A percentile compares a stretch with the other conserved stretches of the same genome.
Conservation (phyloP, 2,888 invertebrate genomes). For the Isotomurus palustris region DNA sequence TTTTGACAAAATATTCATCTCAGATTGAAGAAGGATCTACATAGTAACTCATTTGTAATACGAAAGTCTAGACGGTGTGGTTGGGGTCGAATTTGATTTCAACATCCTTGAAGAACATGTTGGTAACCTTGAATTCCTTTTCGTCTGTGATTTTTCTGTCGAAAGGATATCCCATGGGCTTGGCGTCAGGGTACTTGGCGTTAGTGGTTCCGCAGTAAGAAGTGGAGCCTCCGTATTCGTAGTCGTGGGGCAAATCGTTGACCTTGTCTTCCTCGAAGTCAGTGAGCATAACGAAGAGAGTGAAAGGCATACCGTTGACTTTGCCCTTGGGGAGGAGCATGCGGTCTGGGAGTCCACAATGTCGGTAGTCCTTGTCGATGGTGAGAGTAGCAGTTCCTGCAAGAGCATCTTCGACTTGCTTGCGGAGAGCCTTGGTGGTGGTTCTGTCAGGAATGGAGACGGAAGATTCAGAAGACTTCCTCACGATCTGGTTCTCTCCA, state of each 20-base stretch:
- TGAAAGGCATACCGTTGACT: constrained; percentile 62
- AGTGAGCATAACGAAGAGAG: constrained; percentile 58
- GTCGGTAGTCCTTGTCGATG: constrained; percentile 50
- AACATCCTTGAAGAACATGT: constrained; percentile 43
- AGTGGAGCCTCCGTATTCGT: no score
- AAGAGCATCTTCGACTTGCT: constrained; percentile 39
- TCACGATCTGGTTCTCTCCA: no score
- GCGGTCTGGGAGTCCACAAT: constrained; percentile 67
- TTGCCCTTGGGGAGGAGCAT: constrained; percentile 67
- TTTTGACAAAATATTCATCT: no score
- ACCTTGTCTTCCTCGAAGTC: constrained; percentile 55
- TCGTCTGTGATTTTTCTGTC: constrained; percentile 61
- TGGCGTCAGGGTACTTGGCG: constrained; percentile 56
- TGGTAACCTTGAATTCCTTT: constrained; percentile 47
- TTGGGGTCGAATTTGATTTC: no score
- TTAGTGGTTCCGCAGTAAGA: constrained; percentile 55
- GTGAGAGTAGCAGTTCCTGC: constrained; percentile 33
- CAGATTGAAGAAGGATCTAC: no score
- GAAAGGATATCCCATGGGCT: constrained; percentile 68
- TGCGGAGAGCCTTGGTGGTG: constrained; percentile 43
- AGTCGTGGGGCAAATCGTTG: constrained; percentile 56
- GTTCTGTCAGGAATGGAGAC: constrained; percentile 46
- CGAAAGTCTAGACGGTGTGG: no score
- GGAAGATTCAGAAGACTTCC: constrained; percentile 44
- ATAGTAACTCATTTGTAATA: no score